A percentile compares a stretch with the other conserved stretches of the same genome.
Conservation (phyloP, 2,888 invertebrate genomes). For the Latrodectus elegans region DNA sequence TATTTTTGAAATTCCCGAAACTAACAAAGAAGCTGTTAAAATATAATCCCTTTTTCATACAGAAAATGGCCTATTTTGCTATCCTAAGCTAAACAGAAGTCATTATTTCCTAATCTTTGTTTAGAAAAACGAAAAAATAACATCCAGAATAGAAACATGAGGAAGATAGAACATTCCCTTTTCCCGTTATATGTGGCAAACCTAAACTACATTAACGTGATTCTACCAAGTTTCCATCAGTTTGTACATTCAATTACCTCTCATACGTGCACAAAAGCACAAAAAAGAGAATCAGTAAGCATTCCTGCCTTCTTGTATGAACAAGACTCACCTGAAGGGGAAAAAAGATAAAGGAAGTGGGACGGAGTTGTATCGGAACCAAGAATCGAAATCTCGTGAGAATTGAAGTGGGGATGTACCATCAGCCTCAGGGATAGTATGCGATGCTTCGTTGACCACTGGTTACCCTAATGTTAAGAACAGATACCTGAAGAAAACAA, state of each 20-base stretch:
- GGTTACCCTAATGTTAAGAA: slow-evolving; percentile 10
- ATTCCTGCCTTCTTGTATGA: slow-evolving; percentile 7
- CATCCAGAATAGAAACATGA: slow-evolving; percentile 54
- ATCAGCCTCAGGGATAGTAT: slow-evolving; percentile 12
- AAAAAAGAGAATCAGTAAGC: background rate
- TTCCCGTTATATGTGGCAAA: slow-evolving; percentile 10
- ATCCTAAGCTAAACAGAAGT: background rate
- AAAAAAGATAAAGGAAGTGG: background rate
- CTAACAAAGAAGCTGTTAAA: too few relatives aligned
- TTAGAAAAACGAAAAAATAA: background rate
- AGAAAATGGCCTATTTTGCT: too few relatives aligned
- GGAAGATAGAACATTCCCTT: background rate
- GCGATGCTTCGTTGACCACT: slow-evolving; percentile 56
- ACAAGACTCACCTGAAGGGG: slow-evolving; percentile 23
- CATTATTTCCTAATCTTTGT: background rate
- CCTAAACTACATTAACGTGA: slow-evolving; percentile 46
- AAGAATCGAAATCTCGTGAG: slow-evolving; percentile 15
- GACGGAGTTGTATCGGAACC: background rate
- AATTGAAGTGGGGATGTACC: slow-evolving; percentile 10
- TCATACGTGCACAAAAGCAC: background rate
- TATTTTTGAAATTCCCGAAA: too few relatives aligned
- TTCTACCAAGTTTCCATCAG: slow-evolving; percentile 37
- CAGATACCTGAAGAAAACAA: background rate
- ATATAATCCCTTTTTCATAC: too few relatives aligned
- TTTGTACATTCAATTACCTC: slow-evolving; percentile 58